Conservation (phyloP, 2,113 vertebrate species). For the Pteruthius melanotis region DNA sequence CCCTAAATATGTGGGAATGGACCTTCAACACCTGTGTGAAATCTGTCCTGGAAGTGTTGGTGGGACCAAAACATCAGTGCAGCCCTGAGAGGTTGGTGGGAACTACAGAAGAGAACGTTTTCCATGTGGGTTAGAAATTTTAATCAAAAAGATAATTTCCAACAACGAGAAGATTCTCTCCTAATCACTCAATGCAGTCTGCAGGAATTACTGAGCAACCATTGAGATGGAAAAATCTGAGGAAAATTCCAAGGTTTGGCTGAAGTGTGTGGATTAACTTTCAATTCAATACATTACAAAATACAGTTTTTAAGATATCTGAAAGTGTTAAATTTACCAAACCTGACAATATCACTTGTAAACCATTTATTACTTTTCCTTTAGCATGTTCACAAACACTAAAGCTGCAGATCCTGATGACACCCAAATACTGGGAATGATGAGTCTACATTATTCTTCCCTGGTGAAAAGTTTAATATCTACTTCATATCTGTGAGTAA, state of each 20-base stretch:
- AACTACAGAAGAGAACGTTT: not conserved
- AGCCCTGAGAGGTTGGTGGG: not conserved
- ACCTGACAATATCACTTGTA: not conserved
- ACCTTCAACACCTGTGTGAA: not conserved
- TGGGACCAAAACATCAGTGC: not conserved
- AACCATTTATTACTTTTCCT: not conserved
- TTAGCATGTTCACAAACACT: not conserved
- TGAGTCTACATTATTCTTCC: not conserved
- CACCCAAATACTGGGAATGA: not conserved
- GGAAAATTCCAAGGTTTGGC: not conserved
- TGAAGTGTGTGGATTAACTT: not conserved
- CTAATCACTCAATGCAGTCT: not conserved
- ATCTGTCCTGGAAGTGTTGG: not conserved
- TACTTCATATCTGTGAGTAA: not conserved
- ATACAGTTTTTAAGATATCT: not conserved
- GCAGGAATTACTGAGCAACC: not conserved
- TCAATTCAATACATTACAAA: not conserved
- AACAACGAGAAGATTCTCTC: not conserved
- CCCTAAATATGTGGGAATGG: not conserved
- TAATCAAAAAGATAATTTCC: not conserved
- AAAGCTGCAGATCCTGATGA: not conserved
- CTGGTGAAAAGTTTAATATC: not conserved
- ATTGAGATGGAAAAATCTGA: not conserved
- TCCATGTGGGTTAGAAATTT: not conserved
- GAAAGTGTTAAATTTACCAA: not conserved